Base-by-base conservation (phyloP, 1,140 invertebrate species). In the Ridgeia piscesae region DNA sequence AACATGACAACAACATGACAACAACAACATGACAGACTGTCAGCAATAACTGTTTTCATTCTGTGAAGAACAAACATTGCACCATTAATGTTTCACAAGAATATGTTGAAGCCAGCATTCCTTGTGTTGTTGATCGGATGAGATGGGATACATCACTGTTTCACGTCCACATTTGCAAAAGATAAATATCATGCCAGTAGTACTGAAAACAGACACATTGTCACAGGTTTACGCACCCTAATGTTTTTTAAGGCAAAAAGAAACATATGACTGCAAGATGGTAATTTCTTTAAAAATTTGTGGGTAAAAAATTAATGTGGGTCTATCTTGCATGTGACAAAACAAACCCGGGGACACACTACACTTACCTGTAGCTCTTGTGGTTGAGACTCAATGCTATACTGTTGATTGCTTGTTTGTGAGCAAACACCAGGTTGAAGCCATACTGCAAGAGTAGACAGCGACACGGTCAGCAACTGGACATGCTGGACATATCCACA, bases 361-460 rank as follows among this genome's bases (percentile, higher is more conserved):
- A 14, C 77, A 35, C 31, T 96, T 95, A 97, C 97, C 97, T 97
- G 94, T 99, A 96, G 96, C 98, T 99, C 96, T 99, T 99, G 96
- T 99, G 99, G 94, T 99, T 99, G 4, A 99, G 97, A 95, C 98
- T 99, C 0, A 99, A 96, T 6, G 99, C 99, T 94, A 99, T 99
- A 96, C 98, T 99, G 96, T 99, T 99, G 94, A 99, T 99, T 21
- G 99, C 99, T 96, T 99, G 98, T 91, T 98, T 97, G 95, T 99
- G 99, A 95, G 99, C 98, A 94, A 99, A 99, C 34, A 99, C 99
- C 97, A 99, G 98, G 96, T 99, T 99, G 96, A 99, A 99, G 91
- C 99, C 99, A 96, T 99, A 99, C 97, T 99, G 96, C 50, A 97
- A 91, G 97, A 93, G 94, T 14, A 94, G 35, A 93, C 31, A 77